These are phyloP conservation scores for Harlomillsia oculata DNA, from an alignment of 1,140 invertebrate genomes.

Conservation along the genomic window DNA sequence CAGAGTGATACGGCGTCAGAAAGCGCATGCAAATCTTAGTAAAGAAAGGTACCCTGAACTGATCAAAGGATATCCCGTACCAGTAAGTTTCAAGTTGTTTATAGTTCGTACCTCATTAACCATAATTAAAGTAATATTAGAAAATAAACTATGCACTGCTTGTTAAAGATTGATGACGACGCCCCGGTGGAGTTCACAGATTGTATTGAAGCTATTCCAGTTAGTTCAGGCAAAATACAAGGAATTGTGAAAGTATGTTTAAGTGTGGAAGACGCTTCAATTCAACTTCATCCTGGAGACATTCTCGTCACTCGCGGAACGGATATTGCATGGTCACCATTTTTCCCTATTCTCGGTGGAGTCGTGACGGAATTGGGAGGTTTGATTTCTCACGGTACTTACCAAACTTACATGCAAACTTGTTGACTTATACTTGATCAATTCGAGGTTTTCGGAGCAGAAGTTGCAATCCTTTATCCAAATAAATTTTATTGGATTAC, in stretches of 20 bases:
- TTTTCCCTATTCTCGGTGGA: constrained; percentile 68
- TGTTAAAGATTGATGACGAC: constrained; percentile 6
- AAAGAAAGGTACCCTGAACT: constrained; percentile 56
- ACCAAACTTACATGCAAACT: not conserved
- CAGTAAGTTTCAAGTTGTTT: constrained; percentile 36
- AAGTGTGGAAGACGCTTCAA: constrained; percentile 38
- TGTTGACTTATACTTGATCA: not conserved
- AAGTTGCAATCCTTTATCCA: too few relatives aligned
- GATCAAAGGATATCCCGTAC: constrained; percentile 48
- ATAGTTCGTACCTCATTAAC: not conserved
- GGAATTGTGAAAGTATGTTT: constrained; percentile 58
- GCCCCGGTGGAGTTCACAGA: constrained; percentile 12
- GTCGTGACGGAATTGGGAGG: constrained; percentile 77
- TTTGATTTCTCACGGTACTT: constrained; percentile 67
- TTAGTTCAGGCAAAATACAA: constrained; percentile 54
- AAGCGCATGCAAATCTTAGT: constrained; percentile 48
- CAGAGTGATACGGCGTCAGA: constrained; percentile 55
- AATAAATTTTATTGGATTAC: constrained; percentile 21
- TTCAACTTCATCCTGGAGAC: constrained; percentile 50
- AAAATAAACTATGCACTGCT: not conserved
- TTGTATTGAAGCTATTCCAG: constrained; percentile 55
- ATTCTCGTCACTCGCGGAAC: constrained; percentile 67
- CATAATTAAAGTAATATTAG: not conserved
- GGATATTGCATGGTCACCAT: constrained; percentile 79
- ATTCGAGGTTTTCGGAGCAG: not conserved